Conservation (phyloP, 2,113 vertebrate species). For the Bos javanicus region DNA sequence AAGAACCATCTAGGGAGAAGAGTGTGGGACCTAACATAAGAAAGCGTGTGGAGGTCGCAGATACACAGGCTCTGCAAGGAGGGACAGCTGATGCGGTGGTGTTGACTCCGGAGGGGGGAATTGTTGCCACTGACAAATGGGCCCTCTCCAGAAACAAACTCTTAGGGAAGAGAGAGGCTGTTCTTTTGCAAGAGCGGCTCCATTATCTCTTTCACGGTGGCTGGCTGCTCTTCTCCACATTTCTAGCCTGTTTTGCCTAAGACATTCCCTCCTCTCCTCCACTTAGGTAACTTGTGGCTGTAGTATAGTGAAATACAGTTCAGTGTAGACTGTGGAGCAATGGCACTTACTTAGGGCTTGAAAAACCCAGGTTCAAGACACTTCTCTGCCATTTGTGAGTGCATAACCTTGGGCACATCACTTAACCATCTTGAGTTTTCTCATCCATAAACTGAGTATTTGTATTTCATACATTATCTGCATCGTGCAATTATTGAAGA, state of each 20-base stretch:
- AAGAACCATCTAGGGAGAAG: not conserved
- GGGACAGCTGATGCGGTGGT: not conserved
- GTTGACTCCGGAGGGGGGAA: not conserved
- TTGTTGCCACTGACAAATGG: not conserved
- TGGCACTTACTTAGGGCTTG: not conserved
- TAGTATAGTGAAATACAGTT: not conserved
- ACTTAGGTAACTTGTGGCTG: not conserved
- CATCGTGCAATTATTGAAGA: not conserved
- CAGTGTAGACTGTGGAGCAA: not conserved
- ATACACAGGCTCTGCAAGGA: not conserved
- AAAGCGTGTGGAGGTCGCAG: not conserved
- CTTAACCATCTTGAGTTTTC: constrained; percentile 12
- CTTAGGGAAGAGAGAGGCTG: not conserved
- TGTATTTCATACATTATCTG: not conserved
- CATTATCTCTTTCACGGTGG: not conserved
- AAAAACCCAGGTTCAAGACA: not conserved
- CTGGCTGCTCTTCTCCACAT: not conserved
- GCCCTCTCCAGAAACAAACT: not conserved
- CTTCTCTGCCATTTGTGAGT: not conserved
- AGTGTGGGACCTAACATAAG: not conserved
- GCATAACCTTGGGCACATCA: not conserved
- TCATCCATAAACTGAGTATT: constrained; percentile 34
- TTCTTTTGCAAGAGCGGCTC: not conserved
- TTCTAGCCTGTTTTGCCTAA: constrained; percentile 1
- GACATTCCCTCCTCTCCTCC: not conserved